Evolutionary conservation across 2,888 invertebrate genomes (phyloP), one percentile per base, ranked within the genome.

Genomic region (Gastracanthus pulcherrimus): DNA sequence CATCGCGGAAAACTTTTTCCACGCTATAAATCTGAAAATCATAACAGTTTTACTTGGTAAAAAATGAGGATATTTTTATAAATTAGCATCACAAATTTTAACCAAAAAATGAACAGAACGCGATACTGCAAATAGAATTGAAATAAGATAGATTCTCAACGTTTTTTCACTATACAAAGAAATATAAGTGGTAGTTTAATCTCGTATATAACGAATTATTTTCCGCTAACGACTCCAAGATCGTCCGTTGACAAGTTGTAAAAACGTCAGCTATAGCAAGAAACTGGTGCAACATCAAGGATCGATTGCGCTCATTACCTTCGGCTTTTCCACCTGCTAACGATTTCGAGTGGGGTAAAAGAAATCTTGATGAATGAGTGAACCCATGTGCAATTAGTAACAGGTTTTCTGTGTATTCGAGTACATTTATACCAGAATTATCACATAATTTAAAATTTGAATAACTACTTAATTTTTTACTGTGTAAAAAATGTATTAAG

Each of bases 11-110:
- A 79, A 67, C 67, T 79, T 74, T 72, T 60, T 79, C 26, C 72
- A n/a, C 41, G 31, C 60, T 72, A 72, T 78, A 78, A 78, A 66
- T 72, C 55, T 72, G 62, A 66, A 78, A 72, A 78, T 38, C 34
- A 72, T 66, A 78, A 66, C 38, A 64, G 58, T 70, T 77, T 77
- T 36, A 70, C 3, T 31, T 6, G 26, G 26, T 26, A 45, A 41
- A 45, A 62, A 45, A 62, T n/a, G 34, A 51, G 34, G 45, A 38
- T 41, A 45, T 76, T 67, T 41, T 58, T 60, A 45, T 26, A 45
- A 69, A 60, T 60, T 60, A 34, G 13, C 16, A 55, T 3, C 31
- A 41, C 7, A 58, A 31, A 48, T 41, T 36, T 41, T 45, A 2
- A 13, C 4, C 29, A 6, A 11, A 6, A 45, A 23, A 11, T 29